These are phyloP conservation scores for Lophochroa leadbeateri DNA, from an alignment of 2,113 vertebrate genomes.

Conservation along the genomic window DNA sequence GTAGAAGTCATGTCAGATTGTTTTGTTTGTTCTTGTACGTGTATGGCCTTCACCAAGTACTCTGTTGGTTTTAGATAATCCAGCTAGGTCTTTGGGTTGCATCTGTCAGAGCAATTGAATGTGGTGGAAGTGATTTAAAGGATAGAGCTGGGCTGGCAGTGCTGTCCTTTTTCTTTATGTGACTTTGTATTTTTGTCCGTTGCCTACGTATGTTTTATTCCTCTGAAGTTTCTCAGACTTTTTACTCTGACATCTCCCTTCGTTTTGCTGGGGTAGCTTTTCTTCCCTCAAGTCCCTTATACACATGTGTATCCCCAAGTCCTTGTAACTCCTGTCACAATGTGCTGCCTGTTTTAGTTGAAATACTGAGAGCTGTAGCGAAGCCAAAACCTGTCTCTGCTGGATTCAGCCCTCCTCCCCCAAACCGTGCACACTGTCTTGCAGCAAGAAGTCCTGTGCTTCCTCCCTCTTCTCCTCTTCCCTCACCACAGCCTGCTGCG, in stretches of 20 bases:
- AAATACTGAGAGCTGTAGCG: background rate
- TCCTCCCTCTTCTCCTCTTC: background rate
- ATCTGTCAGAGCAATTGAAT: background rate
- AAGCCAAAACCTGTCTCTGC: background rate
- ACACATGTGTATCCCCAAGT: background rate
- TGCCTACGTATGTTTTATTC: background rate
- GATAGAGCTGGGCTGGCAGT: background rate
- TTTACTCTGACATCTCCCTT: background rate
- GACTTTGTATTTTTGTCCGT: background rate
- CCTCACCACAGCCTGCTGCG: background rate
- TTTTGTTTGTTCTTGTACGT: background rate
- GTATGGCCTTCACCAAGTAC: background rate
- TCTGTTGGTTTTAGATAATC: conserved; percentile 39
- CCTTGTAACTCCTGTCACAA: background rate
- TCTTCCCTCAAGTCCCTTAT: background rate
- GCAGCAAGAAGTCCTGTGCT: background rate
- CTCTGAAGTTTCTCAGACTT: background rate
- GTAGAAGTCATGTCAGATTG: background rate
- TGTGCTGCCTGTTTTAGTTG: background rate
- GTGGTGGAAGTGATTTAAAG: conserved; percentile 8
- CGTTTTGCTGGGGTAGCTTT: background rate
- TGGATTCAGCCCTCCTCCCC: background rate
- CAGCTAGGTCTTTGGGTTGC: background rate
- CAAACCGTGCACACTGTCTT: background rate
- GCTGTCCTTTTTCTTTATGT: background rate